These are phyloP conservation scores for Stenopsyche tienmushanensis DNA, from an alignment of 1,140 invertebrate genomes.

Conservation along the genomic window DNA sequence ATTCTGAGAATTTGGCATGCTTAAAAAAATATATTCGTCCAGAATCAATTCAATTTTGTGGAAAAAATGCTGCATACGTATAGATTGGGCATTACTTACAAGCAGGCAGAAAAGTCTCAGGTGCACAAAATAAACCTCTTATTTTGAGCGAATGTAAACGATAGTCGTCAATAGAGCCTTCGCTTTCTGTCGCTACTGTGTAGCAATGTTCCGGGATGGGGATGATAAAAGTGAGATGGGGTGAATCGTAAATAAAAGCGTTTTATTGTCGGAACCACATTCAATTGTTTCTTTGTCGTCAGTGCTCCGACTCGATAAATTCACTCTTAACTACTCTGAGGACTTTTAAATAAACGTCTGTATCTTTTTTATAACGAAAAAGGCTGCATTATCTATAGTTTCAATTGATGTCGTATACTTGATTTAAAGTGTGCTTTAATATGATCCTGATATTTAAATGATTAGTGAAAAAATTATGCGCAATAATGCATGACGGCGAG, in stretches of 20 bases:
- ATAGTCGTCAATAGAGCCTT: slow-evolving; percentile 35
- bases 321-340: background rate
- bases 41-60: no score
- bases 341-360: background rate
- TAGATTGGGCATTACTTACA: no score
- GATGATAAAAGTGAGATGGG: slow-evolving; percentile 7
- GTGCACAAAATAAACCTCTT: slow-evolving; percentile 37
- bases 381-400: background rate
- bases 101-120: slow-evolving; percentile 29
- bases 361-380: background rate
- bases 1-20: no score
- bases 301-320: slow-evolving; percentile 1
- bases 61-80: no score
- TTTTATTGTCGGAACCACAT: slow-evolving; percentile 31
- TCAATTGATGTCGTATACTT: no score
- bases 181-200: no score
- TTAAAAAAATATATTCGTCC: no score
- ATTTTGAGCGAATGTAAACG: slow-evolving; percentile 38
- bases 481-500: background rate
- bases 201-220: background rate
- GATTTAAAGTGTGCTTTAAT: no score
- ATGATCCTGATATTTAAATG: background rate
- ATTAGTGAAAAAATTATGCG: background rate
- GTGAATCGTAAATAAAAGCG: slow-evolving; percentile 36
- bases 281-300: slow-evolving; percentile 33